These are phyloP conservation scores for Temnothorax rugatulus DNA, from an alignment of 2,888 invertebrate genomes.

Conservation along the genomic window DNA sequence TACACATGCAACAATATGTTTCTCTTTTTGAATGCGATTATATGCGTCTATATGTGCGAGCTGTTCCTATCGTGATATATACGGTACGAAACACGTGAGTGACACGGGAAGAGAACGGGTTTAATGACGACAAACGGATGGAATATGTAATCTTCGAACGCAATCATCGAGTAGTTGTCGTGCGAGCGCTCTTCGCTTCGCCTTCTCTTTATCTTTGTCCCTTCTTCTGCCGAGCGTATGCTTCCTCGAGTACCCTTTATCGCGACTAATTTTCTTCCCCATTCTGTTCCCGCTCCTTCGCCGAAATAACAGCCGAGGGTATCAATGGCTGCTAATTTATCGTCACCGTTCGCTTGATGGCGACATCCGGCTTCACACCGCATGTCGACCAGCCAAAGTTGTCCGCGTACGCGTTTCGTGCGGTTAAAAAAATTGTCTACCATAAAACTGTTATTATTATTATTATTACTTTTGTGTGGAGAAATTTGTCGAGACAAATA, in stretches of 20 bases:
- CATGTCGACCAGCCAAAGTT: conserved; percentile 27
- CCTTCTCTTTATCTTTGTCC: conserved; percentile 58
- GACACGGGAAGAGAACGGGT: conserved; percentile 45
- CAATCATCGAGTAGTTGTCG: conserved; percentile 58
- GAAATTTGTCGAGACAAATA: neutral
- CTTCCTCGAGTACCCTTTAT: conserved; percentile 53
- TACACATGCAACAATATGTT: neutral
- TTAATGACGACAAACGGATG: conserved; percentile 48
- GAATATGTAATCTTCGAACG: conserved; percentile 58
- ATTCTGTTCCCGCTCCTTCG: conserved; percentile 48
- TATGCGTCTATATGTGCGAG: neutral
- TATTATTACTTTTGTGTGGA: neutral
- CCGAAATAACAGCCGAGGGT: conserved; percentile 54
- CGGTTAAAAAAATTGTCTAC: neutral
- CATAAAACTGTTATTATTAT: no score
- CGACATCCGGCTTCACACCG: conserved; percentile 52
- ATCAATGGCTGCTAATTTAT: conserved; percentile 56
- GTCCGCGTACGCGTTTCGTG: conserved; percentile 1
- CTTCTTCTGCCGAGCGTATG: conserved; percentile 55
- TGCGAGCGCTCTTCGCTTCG: conserved; percentile 24
- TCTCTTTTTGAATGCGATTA: neutral
- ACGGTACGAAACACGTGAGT: neutral
- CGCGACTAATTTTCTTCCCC: conserved; percentile 53
- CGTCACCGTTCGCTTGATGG: conserved; percentile 57
- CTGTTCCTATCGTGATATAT: neutral